These are phyloP conservation scores for Struthidea cinerea DNA, from an alignment of 2,113 vertebrate species.

Conservation along the genomic window DNA sequence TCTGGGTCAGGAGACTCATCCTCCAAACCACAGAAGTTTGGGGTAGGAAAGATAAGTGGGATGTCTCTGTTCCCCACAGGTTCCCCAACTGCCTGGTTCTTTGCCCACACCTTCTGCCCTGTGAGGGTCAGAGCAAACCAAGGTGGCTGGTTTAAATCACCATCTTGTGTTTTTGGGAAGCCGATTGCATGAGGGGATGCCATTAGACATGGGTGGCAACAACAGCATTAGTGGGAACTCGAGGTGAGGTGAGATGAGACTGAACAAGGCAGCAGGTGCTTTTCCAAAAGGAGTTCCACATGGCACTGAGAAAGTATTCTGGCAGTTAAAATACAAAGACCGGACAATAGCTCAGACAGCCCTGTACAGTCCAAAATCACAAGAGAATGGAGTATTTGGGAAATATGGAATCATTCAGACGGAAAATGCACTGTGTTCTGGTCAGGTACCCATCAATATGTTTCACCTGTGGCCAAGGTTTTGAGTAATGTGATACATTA, in stretches of 20 bases:
- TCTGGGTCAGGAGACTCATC: background rate
- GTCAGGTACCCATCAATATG: no score
- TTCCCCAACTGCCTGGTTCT: background rate
- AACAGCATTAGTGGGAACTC: background rate
- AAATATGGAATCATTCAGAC: background rate
- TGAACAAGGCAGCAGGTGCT: background rate
- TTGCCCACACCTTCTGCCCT: background rate
- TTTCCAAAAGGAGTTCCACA: background rate
- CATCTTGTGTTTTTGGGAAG: background rate
- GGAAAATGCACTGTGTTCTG: background rate
- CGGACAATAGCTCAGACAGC: background rate
- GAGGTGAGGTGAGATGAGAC: background rate
- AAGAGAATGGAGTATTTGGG: background rate
- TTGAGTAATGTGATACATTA: background rate
- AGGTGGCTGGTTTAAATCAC: background rate
- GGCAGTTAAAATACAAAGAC: background rate
- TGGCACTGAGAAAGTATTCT: background rate
- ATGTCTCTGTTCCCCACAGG: background rate
- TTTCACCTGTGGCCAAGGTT: background rate
- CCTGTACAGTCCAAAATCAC: background rate
- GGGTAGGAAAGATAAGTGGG: background rate
- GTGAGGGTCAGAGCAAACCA: background rate
- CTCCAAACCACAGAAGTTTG: background rate
- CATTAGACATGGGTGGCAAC: accelerated
- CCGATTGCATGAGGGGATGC: background rate